Conservation (phyloP, 2,113 vertebrate species). For the Hemicordylus capensis region DNA sequence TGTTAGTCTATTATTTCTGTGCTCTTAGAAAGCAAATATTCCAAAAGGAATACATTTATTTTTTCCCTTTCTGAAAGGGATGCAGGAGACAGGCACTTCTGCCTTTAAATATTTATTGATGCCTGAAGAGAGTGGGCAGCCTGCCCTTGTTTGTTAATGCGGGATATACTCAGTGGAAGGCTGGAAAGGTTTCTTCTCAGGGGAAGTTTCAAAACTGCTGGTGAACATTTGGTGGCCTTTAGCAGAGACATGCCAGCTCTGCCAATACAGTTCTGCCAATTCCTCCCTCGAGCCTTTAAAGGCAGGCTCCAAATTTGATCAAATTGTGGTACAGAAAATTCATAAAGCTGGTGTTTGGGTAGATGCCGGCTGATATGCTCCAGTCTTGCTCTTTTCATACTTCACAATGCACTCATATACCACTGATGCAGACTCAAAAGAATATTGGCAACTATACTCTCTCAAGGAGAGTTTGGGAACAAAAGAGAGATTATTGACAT, state of each 20-base stretch:
- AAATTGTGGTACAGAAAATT: slow-evolving; percentile 58
- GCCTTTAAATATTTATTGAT: slow-evolving; percentile 64
- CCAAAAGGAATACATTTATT: slow-evolving; percentile 35
- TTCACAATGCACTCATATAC: background rate
- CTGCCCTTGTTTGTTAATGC: slow-evolving; percentile 66
- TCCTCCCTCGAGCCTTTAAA: slow-evolving; percentile 64
- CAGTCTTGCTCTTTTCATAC: background rate
- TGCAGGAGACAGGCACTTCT: slow-evolving; percentile 62
- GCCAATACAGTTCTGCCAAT: slow-evolving; percentile 70
- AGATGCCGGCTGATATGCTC: slow-evolving; percentile 14
- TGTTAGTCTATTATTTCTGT: slow-evolving; percentile 30
- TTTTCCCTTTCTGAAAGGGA: slow-evolving; percentile 34
- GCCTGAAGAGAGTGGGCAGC: slow-evolving; percentile 63
- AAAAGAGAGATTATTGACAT: background rate
- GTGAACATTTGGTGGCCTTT: slow-evolving; percentile 78
- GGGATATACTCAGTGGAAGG: slow-evolving; percentile 66
- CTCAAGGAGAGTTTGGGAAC: background rate
- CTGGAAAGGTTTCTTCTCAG: slow-evolving; percentile 72
- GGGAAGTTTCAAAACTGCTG: slow-evolving; percentile 62
- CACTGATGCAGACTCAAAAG: background rate
- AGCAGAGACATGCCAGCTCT: slow-evolving; percentile 53
- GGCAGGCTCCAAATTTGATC: slow-evolving; percentile 64
- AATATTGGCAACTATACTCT: background rate
- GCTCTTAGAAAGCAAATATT: slow-evolving; percentile 22
- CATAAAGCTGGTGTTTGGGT: slow-evolving; percentile 36